phyloP scores from a whole-genome alignment of 2,888 invertebrate species.

The Crepidodera aurea region DNA sequence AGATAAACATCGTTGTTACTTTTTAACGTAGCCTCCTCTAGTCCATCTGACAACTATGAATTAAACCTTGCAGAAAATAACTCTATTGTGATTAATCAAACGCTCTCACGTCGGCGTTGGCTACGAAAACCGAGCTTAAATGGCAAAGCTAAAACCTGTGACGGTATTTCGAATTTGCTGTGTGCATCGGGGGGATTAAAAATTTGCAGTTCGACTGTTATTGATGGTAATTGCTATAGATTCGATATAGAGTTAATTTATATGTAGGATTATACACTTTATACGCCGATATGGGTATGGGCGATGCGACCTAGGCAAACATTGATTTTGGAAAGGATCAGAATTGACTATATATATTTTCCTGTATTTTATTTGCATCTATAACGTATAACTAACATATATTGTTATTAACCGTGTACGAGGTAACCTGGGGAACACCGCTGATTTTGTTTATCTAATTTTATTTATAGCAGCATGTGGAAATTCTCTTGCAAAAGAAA shows the following conservation, averaged over 20 bases:
- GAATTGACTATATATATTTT: too few species aligned
- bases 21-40: too few species aligned
- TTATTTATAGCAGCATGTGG: too few species aligned
- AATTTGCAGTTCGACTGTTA: slow-evolving; percentile 26
- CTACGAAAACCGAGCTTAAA: slow-evolving; percentile 17
- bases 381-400: too few species aligned
- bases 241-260: slow-evolving; percentile 29
- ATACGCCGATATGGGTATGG: slow-evolving; percentile 17
- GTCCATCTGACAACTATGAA: too few species aligned
- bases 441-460: too few species aligned
- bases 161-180: slow-evolving; percentile 23
- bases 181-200: slow-evolving; percentile 25
- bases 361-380: too few species aligned
- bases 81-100: slow-evolving; percentile 14
- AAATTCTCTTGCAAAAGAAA: too few species aligned
- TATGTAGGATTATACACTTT: slow-evolving; percentile 18
- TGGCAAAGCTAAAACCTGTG: slow-evolving; percentile 22
- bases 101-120: neutral
- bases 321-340: slow-evolving; percentile 11
- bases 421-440: too few species aligned
- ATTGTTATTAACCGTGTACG: too few species aligned
- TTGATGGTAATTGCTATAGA: slow-evolving; percentile 28
- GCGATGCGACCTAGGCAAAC: neutral
- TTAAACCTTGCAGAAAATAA: too few species aligned
- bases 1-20: too few species aligned